Base-by-base conservation (phyloP, 2,113 vertebrate species). In the Seriola quinqueradiata region DNA sequence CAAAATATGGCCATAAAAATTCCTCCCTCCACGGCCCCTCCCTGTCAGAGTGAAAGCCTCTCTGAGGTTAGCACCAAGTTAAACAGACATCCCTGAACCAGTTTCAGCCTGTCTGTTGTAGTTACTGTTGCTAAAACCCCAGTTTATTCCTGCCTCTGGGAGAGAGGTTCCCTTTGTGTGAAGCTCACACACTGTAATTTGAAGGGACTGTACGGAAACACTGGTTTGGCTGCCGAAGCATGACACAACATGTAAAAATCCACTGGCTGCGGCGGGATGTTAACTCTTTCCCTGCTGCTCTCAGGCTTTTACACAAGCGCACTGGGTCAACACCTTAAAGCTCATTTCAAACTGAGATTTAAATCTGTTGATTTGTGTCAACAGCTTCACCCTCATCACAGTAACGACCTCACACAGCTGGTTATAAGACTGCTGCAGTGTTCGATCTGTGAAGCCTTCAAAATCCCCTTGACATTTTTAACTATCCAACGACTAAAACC, bases 71-170 rank as follows among this genome's bases (percentile, higher is more conserved):
- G 54, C 87, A 69, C 81, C 70, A 44, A 89, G 86, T 84, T 78
- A 84, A 85, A 87, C 87, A 92, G 89, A 92, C 90, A 81, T 92
- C 91, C 89, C 88, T 76, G 75, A 82, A 91, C 92, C 57, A 66
- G 94, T 94, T 77, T 75, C 81, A 75, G 91, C 79, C 68, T 44
- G 87, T 92, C 87, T 95, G 95, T 95, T 96, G 93, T 96, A 94
- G 95, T 94, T 92, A 96, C 95, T 86, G 95, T 96, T 95, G 95
- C 95, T 95, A 95, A 95, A 95, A 95, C 90, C 74, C 54, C 4
- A 36, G 70, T 87, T 84, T 85, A 81, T 89, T 92, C 89, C 86
- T 82, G 91, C 94, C 92, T 77, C 85, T 63, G 87, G 89, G 90
- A 92, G 85, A 92, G 94, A 94, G 85, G 84, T 94, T 95, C 90